Evolutionary conservation across 2,888 invertebrate genomes (phyloP), one percentile per base, ranked within the genome.

Genomic region (Chironomus riparius): DNA sequence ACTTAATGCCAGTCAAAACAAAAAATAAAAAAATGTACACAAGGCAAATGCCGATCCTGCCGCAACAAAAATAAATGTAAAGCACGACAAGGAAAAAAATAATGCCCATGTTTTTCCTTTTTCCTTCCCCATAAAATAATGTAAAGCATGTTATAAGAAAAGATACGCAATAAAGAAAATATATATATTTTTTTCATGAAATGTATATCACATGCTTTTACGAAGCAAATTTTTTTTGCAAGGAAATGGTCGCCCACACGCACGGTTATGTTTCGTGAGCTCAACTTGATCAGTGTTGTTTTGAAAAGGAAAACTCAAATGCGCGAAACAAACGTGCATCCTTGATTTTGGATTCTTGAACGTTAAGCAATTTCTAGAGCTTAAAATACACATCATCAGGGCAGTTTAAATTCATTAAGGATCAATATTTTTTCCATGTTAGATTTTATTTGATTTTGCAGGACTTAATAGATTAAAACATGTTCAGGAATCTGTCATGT

Each of bases 301-400:
- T 15, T 5, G 47, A 65, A 48, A 68, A 65, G 74, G 74, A 74
- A 74, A 74, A 74, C 48, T 74, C 65, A 24, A 74, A 74, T 47
- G 74, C 65, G 15, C 48, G 74, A 68, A 28, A 13, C 22, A 24
- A 68, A 74, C n/a, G 68, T 22, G 68, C 68, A 74, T n/a, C n/a
- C n/a, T n/a, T n/a, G 62, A 28, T 4, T 3, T 4, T 28, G 28
- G 1, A 28, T 28, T 5, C 28, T 28, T 28, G 4, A 24, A 24
- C 3, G 22, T n/a, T n/a, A n/a, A n/a, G n/a, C n/a, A n/a, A n/a
- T n/a, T n/a, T n/a, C n/a, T n/a, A n/a, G 24, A 24, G 24, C 4
- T 24, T 4, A 24, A 28, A 28, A 28, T 5, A 5, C 4, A 28
- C 3, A 3, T 28, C 4, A 4, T 3, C 28, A 28, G 28, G 5